Evolutionary conservation across 1,140 invertebrate species (phyloP).

Genomic region (Drosophila trapezifrons): DNA sequence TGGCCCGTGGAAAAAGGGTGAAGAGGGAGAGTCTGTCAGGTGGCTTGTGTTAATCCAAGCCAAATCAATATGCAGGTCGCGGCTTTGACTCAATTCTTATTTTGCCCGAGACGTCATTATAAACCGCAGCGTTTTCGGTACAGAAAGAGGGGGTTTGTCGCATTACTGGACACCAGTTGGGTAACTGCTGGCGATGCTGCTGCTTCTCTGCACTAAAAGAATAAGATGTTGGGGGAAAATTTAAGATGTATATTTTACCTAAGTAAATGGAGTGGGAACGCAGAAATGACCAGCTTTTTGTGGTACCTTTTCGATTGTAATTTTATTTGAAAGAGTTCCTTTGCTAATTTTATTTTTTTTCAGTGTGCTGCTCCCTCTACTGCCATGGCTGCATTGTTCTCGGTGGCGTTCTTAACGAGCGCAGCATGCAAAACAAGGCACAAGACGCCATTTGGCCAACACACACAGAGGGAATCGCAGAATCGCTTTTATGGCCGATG

Average conservation of each 20-base stretch:
- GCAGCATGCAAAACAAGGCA: constrained; percentile 76
- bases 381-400: constrained; percentile 67
- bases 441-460: constrained; percentile 76
- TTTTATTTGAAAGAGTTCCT: too few relatives aligned
- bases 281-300: too few relatives aligned
- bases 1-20: constrained; percentile 10
- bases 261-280: too few relatives aligned
- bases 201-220: background rate
- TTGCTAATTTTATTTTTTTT: background rate
- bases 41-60: constrained; percentile 35
- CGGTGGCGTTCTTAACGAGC: constrained; percentile 70
- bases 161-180: constrained; percentile 77
- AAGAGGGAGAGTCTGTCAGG: constrained; percentile 27
- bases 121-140: constrained; percentile 56
- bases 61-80: constrained; percentile 71
- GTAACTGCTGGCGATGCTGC: constrained; percentile 41
- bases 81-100: constrained; percentile 44
- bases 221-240: too few relatives aligned
- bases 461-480: constrained; percentile 61
- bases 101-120: constrained; percentile 59
- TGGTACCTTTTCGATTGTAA: too few relatives aligned
- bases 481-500: constrained; percentile 74
- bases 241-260: too few relatives aligned
- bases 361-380: constrained; percentile 28
- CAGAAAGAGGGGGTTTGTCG: constrained; percentile 39